Base-by-base conservation (phyloP, 2,888 invertebrate species). In the Drosophila affinis region DNA sequence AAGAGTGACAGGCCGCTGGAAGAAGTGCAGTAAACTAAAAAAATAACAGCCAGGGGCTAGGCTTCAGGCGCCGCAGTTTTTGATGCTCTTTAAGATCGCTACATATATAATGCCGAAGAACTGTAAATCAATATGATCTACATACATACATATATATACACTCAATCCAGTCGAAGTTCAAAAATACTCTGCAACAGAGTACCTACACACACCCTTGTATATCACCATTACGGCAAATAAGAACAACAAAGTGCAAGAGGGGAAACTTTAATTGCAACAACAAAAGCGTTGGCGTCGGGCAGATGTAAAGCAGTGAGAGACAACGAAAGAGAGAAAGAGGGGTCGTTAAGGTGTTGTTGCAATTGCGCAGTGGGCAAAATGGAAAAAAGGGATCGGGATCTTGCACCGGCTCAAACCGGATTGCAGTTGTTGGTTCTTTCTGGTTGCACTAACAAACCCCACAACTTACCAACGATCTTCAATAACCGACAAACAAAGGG, bases 371-470 rank as follows among this genome's bases (percentile, higher is more conserved):
- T 72, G 53, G 34, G 45, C 45, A 61, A 55, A 59, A 62, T 64
- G 62, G 59, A 54, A 62, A 62, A 71, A 81, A 83, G 71, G 75
- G 62, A 83, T 57, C 48, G 71, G 75, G 62, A 83, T 57, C 48
- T 48, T 62, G 61, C 61, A 69, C 27, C 53, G 39, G 32, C 46
- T 27, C 47, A 62, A 86, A 77, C 81, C 68, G 71, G 71, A 74
- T 65, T 60, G 65, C 46, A 53, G 29, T 61, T 32, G 54, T 14
- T 21, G 21, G n/a, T 39, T 14, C 18, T 9, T 34, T 39, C 14
- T 14, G 10, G 12, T 21, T 44, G 9, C 10, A 12, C 44, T 10
- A 3, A 12, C n/a, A 6, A 14, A 17, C 7, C 27, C 6, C 6
- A 34, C 29, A 32, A 82, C 86, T 86, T 72, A 79, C 79, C 83